These are phyloP conservation scores for Euwallacea fornicatus DNA, from an alignment of 1,140 invertebrate genomes.

Conservation along the genomic window DNA sequence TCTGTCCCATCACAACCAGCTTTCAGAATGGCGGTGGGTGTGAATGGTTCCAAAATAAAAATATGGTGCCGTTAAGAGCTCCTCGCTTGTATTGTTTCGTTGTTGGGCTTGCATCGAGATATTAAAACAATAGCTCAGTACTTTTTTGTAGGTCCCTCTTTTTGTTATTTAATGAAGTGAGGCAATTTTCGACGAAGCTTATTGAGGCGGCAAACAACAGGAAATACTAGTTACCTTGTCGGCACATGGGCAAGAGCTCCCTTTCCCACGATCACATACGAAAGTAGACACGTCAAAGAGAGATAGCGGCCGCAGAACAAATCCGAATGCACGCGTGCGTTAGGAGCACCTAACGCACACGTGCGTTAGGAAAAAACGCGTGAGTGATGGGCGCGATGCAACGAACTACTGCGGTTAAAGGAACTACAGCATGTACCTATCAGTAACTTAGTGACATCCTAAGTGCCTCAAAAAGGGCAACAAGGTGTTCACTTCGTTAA, in stretches of 20 bases:
- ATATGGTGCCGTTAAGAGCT: slow-evolving; percentile 10
- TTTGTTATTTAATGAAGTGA: slow-evolving; percentile 4
- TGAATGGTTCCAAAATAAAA: slow-evolving; percentile 19
- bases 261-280: no score
- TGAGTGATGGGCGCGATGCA: background rate
- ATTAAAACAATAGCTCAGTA: slow-evolving; percentile 23
- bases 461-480: no score
- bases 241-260: no score
- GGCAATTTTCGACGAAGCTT: background rate
- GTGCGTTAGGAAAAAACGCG: background rate
- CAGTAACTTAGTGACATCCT: no score
- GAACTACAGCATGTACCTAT: no score
- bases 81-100: slow-evolving; percentile 11
- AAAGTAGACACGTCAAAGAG: no score
- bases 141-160: background rate
- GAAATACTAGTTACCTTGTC: background rate
- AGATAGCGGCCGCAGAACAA: no score
- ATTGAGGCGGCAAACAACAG: background rate
- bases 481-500: no score
- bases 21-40: slow-evolving; percentile 22
- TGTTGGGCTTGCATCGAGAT: slow-evolving; percentile 1
- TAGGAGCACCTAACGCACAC: background rate
- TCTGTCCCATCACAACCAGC: slow-evolving; percentile 19
- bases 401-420: no score
- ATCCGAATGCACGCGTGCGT: no score